Evolutionary conservation across 2,888 invertebrate genomes (phyloP).

Genomic region (Macrophya annulata): DNA sequence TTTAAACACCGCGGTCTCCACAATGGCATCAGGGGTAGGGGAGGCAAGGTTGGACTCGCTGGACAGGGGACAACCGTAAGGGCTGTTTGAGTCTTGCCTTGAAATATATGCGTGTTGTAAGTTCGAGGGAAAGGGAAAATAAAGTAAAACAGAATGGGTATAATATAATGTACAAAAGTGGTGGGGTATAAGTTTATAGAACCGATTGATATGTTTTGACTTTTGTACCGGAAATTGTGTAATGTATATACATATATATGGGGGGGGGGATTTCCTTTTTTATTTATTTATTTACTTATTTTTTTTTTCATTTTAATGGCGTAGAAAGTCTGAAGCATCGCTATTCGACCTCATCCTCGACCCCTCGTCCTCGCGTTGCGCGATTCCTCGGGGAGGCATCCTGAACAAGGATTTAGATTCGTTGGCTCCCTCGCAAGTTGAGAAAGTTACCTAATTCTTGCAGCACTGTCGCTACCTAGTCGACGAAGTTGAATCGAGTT

Average conservation of each 20-base stretch:
- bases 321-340: conserved; percentile 34
- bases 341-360: neutral
- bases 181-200: neutral
- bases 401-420: conserved; percentile 41
- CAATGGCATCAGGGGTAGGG: neutral
- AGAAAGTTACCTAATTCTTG: conserved; percentile 43
- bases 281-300: neutral
- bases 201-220: neutral
- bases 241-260: no score
- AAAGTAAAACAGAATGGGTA: no score
- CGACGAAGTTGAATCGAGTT: conserved; percentile 52
- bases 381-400: conserved; percentile 44
- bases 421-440: neutral
- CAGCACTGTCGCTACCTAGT: conserved; percentile 41
- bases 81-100: neutral
- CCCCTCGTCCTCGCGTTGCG: neutral
- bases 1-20: conserved; percentile 15
- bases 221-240: neutral
- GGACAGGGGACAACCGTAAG: conserved; percentile 3
- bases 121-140: neutral
- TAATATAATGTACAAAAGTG: no score
- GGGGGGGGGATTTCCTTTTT: neutral
- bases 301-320: neutral
- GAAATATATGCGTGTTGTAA: neutral
- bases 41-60: neutral